Conservation (phyloP, 2,888 invertebrate genomes). For the Drosophila imparisetae region DNA sequence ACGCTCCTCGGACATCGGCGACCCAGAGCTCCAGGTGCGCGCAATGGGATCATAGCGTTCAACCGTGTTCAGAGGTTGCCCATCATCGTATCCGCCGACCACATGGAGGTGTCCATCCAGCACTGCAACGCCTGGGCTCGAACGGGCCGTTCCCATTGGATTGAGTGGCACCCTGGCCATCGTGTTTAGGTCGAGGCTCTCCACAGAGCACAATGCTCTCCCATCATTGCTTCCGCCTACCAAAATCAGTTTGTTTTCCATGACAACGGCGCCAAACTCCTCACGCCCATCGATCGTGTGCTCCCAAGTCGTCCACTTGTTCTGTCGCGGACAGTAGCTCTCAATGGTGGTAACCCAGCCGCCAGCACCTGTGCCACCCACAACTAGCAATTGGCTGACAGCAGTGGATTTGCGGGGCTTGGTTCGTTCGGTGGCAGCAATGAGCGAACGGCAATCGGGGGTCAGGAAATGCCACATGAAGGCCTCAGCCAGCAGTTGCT, state of each 20-base stretch:
- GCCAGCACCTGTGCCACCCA: slow-evolving; percentile 86
- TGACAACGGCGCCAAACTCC: slow-evolving; percentile 95
- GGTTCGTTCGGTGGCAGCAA: slow-evolving; percentile 90
- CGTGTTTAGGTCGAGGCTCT: slow-evolving; percentile 93
- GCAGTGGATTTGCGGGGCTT: slow-evolving; percentile 96
- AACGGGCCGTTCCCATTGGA: slow-evolving; percentile 92
- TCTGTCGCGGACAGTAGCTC: slow-evolving; percentile 87
- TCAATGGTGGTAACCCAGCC: slow-evolving; percentile 89
- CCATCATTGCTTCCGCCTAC: slow-evolving; percentile 91
- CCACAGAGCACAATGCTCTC: slow-evolving; percentile 92
- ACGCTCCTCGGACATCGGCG: slow-evolving; percentile 94
- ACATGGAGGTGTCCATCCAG: slow-evolving; percentile 94
- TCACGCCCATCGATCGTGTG: slow-evolving; percentile 87
- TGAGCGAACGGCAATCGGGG: slow-evolving; percentile 92
- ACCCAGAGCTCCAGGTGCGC: slow-evolving; percentile 94
- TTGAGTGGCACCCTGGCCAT: slow-evolving; percentile 92
- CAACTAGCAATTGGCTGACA: slow-evolving; percentile 87
- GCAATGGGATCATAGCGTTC: slow-evolving; percentile 96
- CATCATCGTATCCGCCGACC: slow-evolving; percentile 95
- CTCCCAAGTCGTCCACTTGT: slow-evolving; percentile 84
- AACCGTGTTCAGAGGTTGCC: slow-evolving; percentile 93
- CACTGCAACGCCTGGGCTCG: slow-evolving; percentile 91
- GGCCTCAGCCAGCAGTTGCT: slow-evolving; percentile 95
- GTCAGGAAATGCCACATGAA: slow-evolving; percentile 94
- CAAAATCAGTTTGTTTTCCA: slow-evolving; percentile 92